Evolutionary conservation across 1,140 invertebrate species (phyloP), one percentile per base, ranked within the genome.

Genomic region (Copidosoma floridanum): DNA sequence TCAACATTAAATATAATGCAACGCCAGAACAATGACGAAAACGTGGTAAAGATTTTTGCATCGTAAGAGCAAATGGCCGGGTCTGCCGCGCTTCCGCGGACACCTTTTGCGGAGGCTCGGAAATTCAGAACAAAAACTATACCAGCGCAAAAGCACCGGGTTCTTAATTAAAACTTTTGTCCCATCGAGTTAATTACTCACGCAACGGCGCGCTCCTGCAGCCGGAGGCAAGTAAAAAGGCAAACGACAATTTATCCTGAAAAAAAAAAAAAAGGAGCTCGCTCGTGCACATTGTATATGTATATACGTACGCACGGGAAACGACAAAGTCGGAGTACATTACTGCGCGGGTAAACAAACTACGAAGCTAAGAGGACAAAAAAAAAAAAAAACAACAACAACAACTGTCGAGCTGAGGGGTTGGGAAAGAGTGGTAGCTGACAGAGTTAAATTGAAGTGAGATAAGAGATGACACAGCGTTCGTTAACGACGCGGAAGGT

Each of bases 141-240:
- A n/a, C n/a, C n/a, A n/a, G n/a, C n/a, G n/a, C n/a, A n/a, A n/a
- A n/a, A n/a, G n/a, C n/a, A n/a, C n/a, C n/a, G 41, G 23, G 44
- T 18, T 24, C 54, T 35, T 29, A 46, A 46, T 56, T 56, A 56
- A 56, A 56, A 56, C 38, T 56, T 56, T 35, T 32, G 10, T 12
- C 38, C 26, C 54, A 56, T 56, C 47, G 37, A 46, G 24, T 56
- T 56, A 57, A 57, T 57, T 57, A 57, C 48, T 57, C 32, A 20
- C 32, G 20, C 41, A n/a, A n/a, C n/a, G n/a, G n/a, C n/a, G n/a
- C n/a, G 32, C 43, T 35, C 10, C 29, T 53, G n/a, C n/a, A n/a
- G n/a, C n/a, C n/a, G n/a, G n/a, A n/a, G n/a, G n/a, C 37, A 11
- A 1, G 41, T n/a, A 8, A 23, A 27, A 27, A 27, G 38, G 44